These are phyloP conservation scores for Palythoa grandiflora DNA, from an alignment of 92 coral and sea anemone species.

Conservation along the genomic window DNA sequence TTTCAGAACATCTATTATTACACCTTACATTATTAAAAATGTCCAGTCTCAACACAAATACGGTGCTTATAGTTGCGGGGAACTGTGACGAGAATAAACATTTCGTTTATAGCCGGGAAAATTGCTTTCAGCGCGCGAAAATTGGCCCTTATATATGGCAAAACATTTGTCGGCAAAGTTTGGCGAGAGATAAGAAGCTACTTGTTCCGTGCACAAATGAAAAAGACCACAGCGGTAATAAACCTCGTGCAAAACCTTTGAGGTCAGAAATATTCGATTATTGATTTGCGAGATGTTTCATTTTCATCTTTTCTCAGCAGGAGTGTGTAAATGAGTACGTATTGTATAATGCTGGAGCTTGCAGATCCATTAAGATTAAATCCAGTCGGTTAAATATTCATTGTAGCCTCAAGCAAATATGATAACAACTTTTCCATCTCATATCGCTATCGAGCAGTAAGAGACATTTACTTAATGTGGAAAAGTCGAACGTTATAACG, in stretches of 20 bases:
- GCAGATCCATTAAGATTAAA: slow-evolving; percentile 52
- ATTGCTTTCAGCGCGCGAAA: slow-evolving; percentile 26
- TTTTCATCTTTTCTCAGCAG: slow-evolving; percentile 48
- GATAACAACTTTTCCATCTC: slow-evolving; percentile 39
- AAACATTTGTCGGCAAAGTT: background rate
- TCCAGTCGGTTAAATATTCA: slow-evolving; percentile 33
- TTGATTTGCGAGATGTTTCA: slow-evolving; percentile 43
- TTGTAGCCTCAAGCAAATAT: slow-evolving; percentile 48
- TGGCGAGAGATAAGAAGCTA: background rate
- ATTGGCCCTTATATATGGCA: background rate
- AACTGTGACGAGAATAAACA: slow-evolving; percentile 17
- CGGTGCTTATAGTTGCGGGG: slow-evolving; percentile 10
- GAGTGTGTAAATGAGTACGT: slow-evolving; percentile 42
- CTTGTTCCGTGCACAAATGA: slow-evolving; percentile 12
- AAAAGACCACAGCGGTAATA: background rate
- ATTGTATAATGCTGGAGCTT: slow-evolving; percentile 18
- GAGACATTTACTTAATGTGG: slow-evolving; percentile 10
- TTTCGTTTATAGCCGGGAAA: background rate
- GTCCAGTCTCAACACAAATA: slow-evolving; percentile 32
- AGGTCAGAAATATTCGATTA: slow-evolving; percentile 47
- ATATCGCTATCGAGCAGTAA: background rate
- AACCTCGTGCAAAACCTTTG: slow-evolving; percentile 27
- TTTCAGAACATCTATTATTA: slow-evolving; percentile 68
- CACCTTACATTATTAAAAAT: slow-evolving; percentile 61
- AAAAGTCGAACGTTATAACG: background rate